phyloP scores from a whole-genome alignment of 2,888 invertebrate genomes.

The Sepioteuthis lessoniana region DNA sequence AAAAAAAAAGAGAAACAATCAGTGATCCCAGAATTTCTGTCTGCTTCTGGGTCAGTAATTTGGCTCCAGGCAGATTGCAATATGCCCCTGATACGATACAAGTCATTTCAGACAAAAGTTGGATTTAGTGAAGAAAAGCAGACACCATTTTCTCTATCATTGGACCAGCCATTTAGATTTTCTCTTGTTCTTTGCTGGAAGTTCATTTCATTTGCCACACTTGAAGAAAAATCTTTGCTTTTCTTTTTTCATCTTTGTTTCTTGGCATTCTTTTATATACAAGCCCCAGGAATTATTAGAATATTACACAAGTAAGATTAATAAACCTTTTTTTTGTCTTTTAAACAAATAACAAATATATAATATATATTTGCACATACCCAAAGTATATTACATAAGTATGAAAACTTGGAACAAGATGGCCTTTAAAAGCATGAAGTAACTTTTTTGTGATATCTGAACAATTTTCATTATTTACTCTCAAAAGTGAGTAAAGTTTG shows the following conservation, averaged over 20 bases:
- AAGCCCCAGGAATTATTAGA: not conserved
- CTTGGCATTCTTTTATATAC: not conserved
- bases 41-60: not conserved
- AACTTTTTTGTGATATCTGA: too few species aligned
- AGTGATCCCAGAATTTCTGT: not conserved
- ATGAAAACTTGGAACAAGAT: too few species aligned
- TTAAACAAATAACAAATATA: not conserved
- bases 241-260: not conserved
- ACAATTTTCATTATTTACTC: too few species aligned
- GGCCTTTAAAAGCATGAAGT: too few species aligned
- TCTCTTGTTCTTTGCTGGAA: not conserved
- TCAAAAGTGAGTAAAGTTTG: too few species aligned
- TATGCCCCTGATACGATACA: not conserved
- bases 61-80: not conserved
- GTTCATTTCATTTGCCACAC: not conserved
- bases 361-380: not conserved
- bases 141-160: not conserved
- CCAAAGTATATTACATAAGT: too few species aligned
- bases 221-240: not conserved
- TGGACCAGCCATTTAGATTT: not conserved
- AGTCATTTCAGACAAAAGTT: not conserved
- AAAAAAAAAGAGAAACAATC: not conserved
- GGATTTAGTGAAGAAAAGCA: not conserved
- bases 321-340: not conserved
- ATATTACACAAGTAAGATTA: not conserved